Base-by-base conservation (phyloP, 2,113 vertebrate genomes). In the Psittacus erithacus region DNA sequence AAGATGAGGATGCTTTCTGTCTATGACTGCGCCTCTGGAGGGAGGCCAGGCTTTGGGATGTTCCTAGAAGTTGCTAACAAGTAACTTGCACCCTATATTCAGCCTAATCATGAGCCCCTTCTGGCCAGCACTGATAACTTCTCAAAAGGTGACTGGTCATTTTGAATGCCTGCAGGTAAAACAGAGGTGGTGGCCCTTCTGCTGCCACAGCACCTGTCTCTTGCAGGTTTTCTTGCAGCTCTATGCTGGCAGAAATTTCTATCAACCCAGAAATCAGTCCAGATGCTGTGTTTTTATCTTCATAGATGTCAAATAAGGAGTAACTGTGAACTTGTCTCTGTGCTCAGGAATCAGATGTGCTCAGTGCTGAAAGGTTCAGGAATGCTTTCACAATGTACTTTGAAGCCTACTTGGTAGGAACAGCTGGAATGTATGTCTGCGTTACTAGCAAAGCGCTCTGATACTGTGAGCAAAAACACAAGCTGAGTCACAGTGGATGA, bases 401-500 rank as follows among this genome's bases (percentile, higher is more conserved):
- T 92, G 91, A 95, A 92, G 67, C 28, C 52, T 86, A 43, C 23
- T 86, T 81, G 75, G 55, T 85, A 78, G 70, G 53, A 93, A 92
- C 47, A 96, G 83, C 93, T 95, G 88, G 92, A 96, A 90, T 27
- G 17, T 83, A 57, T 55, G 70, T 59, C 96, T 94, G 46, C 7
- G 5, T 79, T 95, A 86, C 87, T 50, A 92, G 84, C 71, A 86
- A 81, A 55, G 86, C 75, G 53, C 86, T 92, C 83, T 49, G 93
- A 87, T 65, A 77, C 67, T 70, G 64, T 0, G 8, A 93, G 82
- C 60, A 76, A 71, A 95, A 93, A 80, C 95, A 92, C 68, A 90
- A 93, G 93, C 92, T 96, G 96, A 97, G 91, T 95, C 95, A 95
- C 85, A 90, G 93, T 76, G 92, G 84, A 97, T 65, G 33, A 96